Base-by-base conservation (phyloP, 2,113 vertebrate species). In the Capra hircus region DNA sequence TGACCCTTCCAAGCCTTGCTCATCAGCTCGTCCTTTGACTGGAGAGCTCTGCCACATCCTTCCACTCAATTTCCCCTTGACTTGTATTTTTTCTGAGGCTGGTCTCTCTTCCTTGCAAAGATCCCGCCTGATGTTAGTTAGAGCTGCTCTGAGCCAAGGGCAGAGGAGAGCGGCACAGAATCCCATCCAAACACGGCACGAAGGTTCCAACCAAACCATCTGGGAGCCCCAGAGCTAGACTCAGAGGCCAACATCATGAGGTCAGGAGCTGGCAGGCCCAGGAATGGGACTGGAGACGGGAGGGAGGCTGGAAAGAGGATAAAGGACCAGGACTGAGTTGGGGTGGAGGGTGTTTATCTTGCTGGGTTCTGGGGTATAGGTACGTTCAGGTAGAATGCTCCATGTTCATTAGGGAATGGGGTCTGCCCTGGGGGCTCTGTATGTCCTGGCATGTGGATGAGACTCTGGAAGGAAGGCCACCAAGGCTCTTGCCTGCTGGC, bases 281-380 rank as follows among this genome's bases (percentile, higher is more conserved):
- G 27, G 50, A 52, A 19, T 5, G n/a, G 83, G 45, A 52, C 0
- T 1, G 11, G 25, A 16, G 19, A 3, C 1, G 27, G 50, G 21
- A 1, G 0, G 3, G 40, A 52, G 45, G 64, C 62, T 45, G 43
- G 19, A 11, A 48, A 28, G 9, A 52, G n/a, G 52, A 36, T 2
- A 1, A 19, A 11, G 40, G 27, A n/a, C 40, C 16, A 2, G 62
- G 45, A 33, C 17, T 8, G 55, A 16, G n/a, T 0, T 4, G 40
- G 25, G 0, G n/a, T 12, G 17, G 15, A 36, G 3, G 6, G n/a
- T 2, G 6, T n/a, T 82, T 57, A n/a, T 19, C 81, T 78, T 5
- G 36, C 40, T 67, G 55, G 48, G 6, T 53, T 80, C 81, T 13
- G 19, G 53, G 60, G 25, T 40, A 5, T 6, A 36, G 55, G 60